Evolutionary conservation across 2,888 invertebrate genomes (phyloP).

Genomic region (Gandaritis pyraliata): DNA sequence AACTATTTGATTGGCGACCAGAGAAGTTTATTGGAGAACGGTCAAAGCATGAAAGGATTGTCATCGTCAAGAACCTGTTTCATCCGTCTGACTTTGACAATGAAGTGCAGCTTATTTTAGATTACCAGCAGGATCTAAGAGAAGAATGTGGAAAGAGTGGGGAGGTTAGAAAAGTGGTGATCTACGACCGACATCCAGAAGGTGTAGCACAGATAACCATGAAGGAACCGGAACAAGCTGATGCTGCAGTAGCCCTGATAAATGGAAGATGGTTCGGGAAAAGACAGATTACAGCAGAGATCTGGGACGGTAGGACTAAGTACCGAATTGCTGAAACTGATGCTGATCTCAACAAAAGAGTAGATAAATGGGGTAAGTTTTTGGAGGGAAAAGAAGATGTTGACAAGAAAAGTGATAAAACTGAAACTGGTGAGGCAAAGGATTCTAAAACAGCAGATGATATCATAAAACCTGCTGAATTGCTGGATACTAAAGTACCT

Average conservation of each 20-base stretch:
- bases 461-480: slow-evolving; percentile 2
- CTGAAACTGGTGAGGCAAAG: slow-evolving; percentile 9
- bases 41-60: slow-evolving; percentile 94
- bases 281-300: slow-evolving; percentile 92
- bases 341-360: slow-evolving; percentile 90
- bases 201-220: slow-evolving; percentile 97
- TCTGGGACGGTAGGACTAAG: slow-evolving; percentile 98
- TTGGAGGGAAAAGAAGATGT: slow-evolving; percentile 85
- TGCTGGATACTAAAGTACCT: background rate
- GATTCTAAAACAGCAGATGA: slow-evolving; percentile 7
- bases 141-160: slow-evolving; percentile 96
- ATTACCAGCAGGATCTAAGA: slow-evolving; percentile 95
- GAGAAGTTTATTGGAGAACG: slow-evolving; percentile 95
- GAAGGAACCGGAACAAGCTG: slow-evolving; percentile 95
- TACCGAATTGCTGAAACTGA: slow-evolving; percentile 96
- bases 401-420: slow-evolving; percentile 20
- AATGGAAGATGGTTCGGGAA: slow-evolving; percentile 96
- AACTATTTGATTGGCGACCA: slow-evolving; percentile 98
- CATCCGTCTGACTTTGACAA: slow-evolving; percentile 94
- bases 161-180: slow-evolving; percentile 93
- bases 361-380: slow-evolving; percentile 95
- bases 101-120: slow-evolving; percentile 94
- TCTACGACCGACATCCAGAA: slow-evolving; percentile 97
- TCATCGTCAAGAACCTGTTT: slow-evolving; percentile 97
- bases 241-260: slow-evolving; percentile 93